These are phyloP conservation scores for Strix aluco DNA, from an alignment of 2,113 vertebrate genomes.

Conservation along the genomic window DNA sequence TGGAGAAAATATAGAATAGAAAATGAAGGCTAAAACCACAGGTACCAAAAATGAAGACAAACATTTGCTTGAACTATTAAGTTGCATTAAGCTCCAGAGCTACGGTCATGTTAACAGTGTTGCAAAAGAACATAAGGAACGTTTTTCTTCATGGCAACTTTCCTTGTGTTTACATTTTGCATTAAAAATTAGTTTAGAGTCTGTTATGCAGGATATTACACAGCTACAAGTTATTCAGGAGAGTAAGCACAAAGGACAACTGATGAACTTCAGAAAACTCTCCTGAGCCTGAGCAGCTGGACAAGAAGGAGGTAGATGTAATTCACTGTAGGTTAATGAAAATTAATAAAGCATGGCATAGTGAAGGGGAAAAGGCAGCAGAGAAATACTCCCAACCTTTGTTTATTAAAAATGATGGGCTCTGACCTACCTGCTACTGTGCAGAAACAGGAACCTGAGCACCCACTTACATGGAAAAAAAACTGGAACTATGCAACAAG, in stretches of 20 bases:
- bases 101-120: background rate
- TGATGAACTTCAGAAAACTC: background rate
- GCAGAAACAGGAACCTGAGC: background rate
- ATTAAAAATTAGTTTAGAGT: background rate
- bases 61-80: background rate
- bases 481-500: background rate
- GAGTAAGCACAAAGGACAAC: background rate
- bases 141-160: background rate
- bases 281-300: background rate
- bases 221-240: background rate
- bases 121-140: background rate
- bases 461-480: background rate
- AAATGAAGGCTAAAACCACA: background rate
- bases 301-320: background rate
- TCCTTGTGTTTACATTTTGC: background rate
- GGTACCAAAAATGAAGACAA: background rate
- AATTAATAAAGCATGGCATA: background rate
- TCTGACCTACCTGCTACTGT: background rate
- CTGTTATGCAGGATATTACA: background rate
- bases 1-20: background rate
- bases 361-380: background rate
- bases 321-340: background rate
- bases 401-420: background rate
- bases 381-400: background rate
- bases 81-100: background rate